Base-by-base conservation (phyloP, 2,797 vertebrate species). In the Argentina silus region DNA sequence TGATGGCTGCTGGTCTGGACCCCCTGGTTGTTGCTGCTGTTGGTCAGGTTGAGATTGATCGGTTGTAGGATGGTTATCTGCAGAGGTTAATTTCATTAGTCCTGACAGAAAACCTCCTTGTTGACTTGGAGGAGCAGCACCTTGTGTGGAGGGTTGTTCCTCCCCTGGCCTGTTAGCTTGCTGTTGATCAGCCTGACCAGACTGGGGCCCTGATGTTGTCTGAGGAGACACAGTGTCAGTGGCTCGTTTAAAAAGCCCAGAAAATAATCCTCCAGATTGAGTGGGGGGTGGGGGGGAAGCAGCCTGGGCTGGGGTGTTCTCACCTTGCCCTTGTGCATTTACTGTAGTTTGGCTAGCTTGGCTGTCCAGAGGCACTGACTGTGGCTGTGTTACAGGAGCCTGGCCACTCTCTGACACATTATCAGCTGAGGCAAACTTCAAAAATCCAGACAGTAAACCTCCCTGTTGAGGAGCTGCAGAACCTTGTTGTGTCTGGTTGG, bases 371-470 rank as follows among this genome's bases (percentile, higher is more conserved):
- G 17, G 67, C 53, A 73, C 53, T 65, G 83, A 69, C 0, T 17
- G 57, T 69, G 87, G 19, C 43, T 84, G 87, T 83, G 77, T 85
- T 59, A 77, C 45, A 66, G 89, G 73, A 63, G 79, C 12, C 43
- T 71, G 72, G n/a, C 10, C 45, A 56, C 23, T 56, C 2, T 19
- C 61, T 57, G 88, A 78, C 42, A 86, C 74, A 67, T 89, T 93
- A 78, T 95, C 94, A 74, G 94, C 1, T 36, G 27, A 92, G 73
- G 93, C 88, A 82, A 93, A 92, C 85, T 92, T 96, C 79, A 95
- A 88, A 74, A 95, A 87, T 0, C 93, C 93, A 78, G 93, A 90
- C 66, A 95, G 88, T 7, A 95, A 65, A 19, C 91, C 89, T 64
- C 86, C 85, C 78, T 90, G 75, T 14, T 90, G 91, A 15, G 88